A percentile compares a stretch with the other conserved stretches of the same genome.
Conservation (phyloP, 2,797 vertebrate species). For the Sebastes steindachneri region DNA sequence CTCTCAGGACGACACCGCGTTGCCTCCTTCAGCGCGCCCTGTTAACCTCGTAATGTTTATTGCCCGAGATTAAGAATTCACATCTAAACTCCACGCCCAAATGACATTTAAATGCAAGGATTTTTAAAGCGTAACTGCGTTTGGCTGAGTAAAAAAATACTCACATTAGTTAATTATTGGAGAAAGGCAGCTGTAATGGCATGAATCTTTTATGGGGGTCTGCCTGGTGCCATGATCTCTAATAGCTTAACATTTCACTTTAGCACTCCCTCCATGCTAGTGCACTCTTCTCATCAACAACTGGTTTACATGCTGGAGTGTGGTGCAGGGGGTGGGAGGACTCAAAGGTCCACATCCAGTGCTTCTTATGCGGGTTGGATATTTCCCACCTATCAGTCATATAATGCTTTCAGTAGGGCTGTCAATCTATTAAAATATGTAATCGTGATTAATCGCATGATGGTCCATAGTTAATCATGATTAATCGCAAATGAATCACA, state of each 20-base stretch:
- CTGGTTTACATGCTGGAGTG: constrained; percentile 49
- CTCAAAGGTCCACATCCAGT: neutral
- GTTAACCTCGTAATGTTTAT: constrained; percentile 75
- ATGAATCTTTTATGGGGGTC: constrained; percentile 79
- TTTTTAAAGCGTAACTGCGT: constrained; percentile 75
- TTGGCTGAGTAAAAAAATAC: constrained; percentile 79
- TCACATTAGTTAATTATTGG: constrained; percentile 82
- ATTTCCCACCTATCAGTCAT: constrained; percentile 12
- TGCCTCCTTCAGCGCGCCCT: constrained; percentile 19
- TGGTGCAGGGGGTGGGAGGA: neutral
- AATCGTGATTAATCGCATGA: no score
- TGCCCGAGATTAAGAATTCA: constrained; percentile 71
- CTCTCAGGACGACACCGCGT: constrained; percentile 19
- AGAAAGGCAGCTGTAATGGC: constrained; percentile 68
- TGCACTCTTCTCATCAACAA: constrained; percentile 62
- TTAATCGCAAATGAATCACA: no score
- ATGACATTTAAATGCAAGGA: constrained; percentile 83
- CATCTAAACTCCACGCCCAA: constrained; percentile 72
- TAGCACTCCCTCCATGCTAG: constrained; percentile 56
- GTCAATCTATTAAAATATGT: no score
- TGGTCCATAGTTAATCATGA: no score
- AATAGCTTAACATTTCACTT: constrained; percentile 81
- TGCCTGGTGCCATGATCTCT: constrained; percentile 64
- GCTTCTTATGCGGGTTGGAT: constrained; percentile 3
- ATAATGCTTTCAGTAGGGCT: neutral